Conservation (phyloP, 2,797 vertebrate species). For the Spinus olivaceus region DNA sequence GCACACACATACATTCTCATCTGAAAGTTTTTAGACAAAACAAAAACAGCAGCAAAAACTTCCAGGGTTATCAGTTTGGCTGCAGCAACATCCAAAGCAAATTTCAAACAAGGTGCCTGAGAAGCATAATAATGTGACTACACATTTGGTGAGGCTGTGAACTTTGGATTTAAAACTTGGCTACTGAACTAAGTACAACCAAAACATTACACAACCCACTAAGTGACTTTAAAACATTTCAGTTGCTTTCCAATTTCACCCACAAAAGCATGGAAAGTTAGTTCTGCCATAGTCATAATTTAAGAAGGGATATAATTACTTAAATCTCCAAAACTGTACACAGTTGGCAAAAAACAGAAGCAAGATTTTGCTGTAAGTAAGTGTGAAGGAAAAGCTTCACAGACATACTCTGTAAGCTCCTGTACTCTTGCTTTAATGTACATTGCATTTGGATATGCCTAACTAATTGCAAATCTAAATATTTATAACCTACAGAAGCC, state of each 20-base stretch:
- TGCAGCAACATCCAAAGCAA: slow-evolving; percentile 12
- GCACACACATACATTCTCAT: neutral
- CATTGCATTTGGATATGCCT: slow-evolving; percentile 17
- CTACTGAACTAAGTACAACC: slow-evolving; percentile 1
- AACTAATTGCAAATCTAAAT: slow-evolving; percentile 53
- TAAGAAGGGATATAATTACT: slow-evolving; percentile 49
- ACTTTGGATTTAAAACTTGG: slow-evolving; percentile 28
- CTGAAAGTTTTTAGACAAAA: neutral
- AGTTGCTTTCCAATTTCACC: slow-evolving; percentile 44
- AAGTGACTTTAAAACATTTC: slow-evolving; percentile 47
- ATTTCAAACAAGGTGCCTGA: slow-evolving; percentile 6
- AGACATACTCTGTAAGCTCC: neutral
- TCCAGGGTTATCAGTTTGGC: slow-evolving; percentile 22
- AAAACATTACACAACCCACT: slow-evolving; percentile 23
- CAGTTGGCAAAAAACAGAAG: neutral
- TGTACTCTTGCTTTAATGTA: slow-evolving; percentile 41
- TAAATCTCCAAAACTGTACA: slow-evolving; percentile 42
- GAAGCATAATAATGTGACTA: slow-evolving; percentile 1
- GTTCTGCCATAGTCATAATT: slow-evolving; percentile 39
- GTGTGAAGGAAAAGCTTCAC: slow-evolving; percentile 48
- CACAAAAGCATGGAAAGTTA: slow-evolving; percentile 31
- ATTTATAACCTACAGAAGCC: slow-evolving; percentile 40
- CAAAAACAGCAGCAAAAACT: neutral
- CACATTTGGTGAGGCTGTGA: neutral
- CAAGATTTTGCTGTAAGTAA: slow-evolving; percentile 47